Base-by-base conservation (phyloP, 1,140 invertebrate genomes). In the Mamestra configurata region DNA sequence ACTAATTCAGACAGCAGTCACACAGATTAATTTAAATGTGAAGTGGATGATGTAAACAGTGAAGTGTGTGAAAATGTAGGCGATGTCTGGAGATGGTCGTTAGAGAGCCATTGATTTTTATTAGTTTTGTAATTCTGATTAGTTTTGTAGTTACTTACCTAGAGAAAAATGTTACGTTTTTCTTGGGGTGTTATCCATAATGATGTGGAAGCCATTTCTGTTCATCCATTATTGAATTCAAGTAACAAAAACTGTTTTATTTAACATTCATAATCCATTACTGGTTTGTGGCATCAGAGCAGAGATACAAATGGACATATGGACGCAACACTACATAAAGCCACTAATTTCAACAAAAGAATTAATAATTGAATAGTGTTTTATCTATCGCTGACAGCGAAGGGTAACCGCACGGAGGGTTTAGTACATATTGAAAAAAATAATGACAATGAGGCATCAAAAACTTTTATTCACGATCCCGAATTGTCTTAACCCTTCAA, bases 401-500 rank as follows among this genome's bases (percentile, higher is more conserved):
- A 35, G 61, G 72, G 72, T 61, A 37, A 15, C 4, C 15, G 11
- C 13, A 11, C 15, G 43, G 13, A 49, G 72, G 55, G 72, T 40
- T 22, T 46, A 64, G 31, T 61, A 76, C 35, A 51, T 66, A 59
- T 66, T 66, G 46, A 77, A 77, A 66, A 77, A 51, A 66, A 64
- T 72, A 72, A 61, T 37, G 43, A 66, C 77, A 91, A 90, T 90
- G 84, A 81, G 79, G 80, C 87, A 90, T 91, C 88, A 91, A 92
- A 84, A 92, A 90, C 78, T 90, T 88, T 88, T 89, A 88, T 89
- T 88, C 83, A 86, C 84, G 83, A 85, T 66, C 84, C 72, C 81
- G 84, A 84, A 89, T 90, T 89, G 85, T 93, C 93, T 93, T 92
- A 93, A 91, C 90, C 88, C 88, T 87, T 89, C 90, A 94, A 92